These are phyloP conservation scores for Ommatoiulus sabulosus DNA, from an alignment of 2,888 invertebrate genomes.

Conservation along the genomic window DNA sequence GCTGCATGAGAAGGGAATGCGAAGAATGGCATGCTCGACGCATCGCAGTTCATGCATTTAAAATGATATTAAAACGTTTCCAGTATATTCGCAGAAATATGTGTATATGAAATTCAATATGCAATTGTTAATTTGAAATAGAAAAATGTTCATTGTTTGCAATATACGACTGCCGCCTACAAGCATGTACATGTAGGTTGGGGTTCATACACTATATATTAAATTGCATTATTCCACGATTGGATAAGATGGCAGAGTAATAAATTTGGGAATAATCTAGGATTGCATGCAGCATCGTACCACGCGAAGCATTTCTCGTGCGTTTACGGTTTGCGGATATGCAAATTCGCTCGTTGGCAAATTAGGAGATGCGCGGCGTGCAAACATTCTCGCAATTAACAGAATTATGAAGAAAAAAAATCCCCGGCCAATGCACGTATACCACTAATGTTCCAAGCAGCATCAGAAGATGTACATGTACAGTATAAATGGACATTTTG, in stretches of 20 bases:
- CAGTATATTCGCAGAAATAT: background rate
- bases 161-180: background rate
- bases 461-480: too few species aligned
- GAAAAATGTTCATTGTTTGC: background rate
- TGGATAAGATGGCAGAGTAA: background rate
- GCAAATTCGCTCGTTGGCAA: too few species aligned
- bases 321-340: background rate
- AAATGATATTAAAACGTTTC: background rate
- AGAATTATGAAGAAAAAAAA: too few species aligned
- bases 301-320: background rate
- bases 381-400: too few species aligned
- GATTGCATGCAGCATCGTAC: background rate
- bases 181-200: background rate
- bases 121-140: conserved; percentile 11
- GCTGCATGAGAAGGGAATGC: background rate
- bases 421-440: too few species aligned
- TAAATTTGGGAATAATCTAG: background rate
- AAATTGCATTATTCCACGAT: background rate
- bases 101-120: background rate
- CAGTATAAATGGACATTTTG: too few species aligned
- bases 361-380: too few species aligned
- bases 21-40: background rate
- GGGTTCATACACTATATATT: background rate
- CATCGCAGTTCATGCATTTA: background rate
- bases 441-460: too few species aligned